phyloP scores from a whole-genome alignment of 2,888 invertebrate genomes.

The Nemotelus nigrinus region DNA sequence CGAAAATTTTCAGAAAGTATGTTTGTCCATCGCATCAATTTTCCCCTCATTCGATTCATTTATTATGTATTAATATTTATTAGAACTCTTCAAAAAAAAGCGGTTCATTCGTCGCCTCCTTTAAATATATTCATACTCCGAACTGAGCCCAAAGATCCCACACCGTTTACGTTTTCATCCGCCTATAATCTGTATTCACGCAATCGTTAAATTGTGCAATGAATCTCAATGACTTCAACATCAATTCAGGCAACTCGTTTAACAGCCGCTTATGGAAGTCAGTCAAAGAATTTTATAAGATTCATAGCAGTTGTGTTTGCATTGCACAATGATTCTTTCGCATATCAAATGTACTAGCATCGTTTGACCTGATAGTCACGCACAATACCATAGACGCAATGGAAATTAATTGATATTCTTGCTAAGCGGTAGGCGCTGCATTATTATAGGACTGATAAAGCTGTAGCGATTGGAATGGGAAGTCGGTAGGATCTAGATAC shows the following conservation, averaged over 20 bases:
- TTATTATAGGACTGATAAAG: background rate
- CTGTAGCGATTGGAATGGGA: background rate
- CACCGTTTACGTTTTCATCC: no score
- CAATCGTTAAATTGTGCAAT: slow-evolving; percentile 49
- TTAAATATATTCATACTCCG: no score
- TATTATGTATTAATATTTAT: no score
- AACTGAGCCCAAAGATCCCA: no score
- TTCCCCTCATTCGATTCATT: no score
- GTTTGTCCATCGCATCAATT: no score
- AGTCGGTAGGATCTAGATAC: slow-evolving; percentile 36
- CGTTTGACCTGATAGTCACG: slow-evolving; percentile 22
- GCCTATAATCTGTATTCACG: slow-evolving; percentile 40
- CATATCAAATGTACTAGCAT: background rate
- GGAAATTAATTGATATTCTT: slow-evolving; percentile 12
- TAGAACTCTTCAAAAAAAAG: no score
- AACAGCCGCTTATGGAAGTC: slow-evolving; percentile 19
- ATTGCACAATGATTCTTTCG: background rate
- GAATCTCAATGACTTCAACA: slow-evolving; percentile 46
- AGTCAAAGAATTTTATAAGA: slow-evolving; percentile 18
- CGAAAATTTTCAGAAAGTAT: no score
- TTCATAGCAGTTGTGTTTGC: background rate
- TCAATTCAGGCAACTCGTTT: slow-evolving; percentile 15
- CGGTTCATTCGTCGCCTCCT: no score
- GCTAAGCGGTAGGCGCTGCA: background rate
- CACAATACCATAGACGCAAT: slow-evolving; percentile 18